Base-by-base conservation (phyloP, 2,113 vertebrate genomes). In the Cryptoleucopteryx plumbea region DNA sequence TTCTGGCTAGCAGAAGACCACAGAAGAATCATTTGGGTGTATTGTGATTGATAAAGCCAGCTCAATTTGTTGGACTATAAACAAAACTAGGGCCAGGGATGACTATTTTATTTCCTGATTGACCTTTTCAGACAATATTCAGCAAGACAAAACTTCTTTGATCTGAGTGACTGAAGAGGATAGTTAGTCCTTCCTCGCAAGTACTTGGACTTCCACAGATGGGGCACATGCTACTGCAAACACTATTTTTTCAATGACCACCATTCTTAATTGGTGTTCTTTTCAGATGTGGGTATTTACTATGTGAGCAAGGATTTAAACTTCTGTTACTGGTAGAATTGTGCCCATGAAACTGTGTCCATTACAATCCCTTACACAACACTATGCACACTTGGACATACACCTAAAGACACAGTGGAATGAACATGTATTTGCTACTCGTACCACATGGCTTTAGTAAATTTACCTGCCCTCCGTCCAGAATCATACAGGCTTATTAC, bases 371-470 rank as follows among this genome's bases (percentile, higher is more conserved):
- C 8, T 65, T 65, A 27, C 10, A 56, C 10, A 62, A 26, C 10
- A 58, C 27, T 29, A 25, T 6, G 9, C 7, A 42, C 16, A 55
- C 12, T 15, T 58, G 26, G 34, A 53, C 34, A 66, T 23, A 77
- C 23, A 70, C 15, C 18, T 61, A 40, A 42, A 43, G 21, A 27
- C 9, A 16, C 10, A 19, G 7, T 11, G 13, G 40, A 63, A 59
- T 19, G 18, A 72, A 40, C 4, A 13, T 0, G 0, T 29, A 55
- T 11, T 65, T 36, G 19, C 22, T 67, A 65, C 77, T 81, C 1
- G 1, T 10, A 38, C 4, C 18, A 61, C 7, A 43, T 18, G 43
- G 27, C 31, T 73, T 34, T 1, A 2, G 59, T 40, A 58, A 32
- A 56, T 47, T 68, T 70, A 53, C 42, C 16, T 61, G 19, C 34